These are phyloP conservation scores for Lepus europaeus DNA, from an alignment of 2,113 vertebrate genomes.

Conservation along the genomic window DNA sequence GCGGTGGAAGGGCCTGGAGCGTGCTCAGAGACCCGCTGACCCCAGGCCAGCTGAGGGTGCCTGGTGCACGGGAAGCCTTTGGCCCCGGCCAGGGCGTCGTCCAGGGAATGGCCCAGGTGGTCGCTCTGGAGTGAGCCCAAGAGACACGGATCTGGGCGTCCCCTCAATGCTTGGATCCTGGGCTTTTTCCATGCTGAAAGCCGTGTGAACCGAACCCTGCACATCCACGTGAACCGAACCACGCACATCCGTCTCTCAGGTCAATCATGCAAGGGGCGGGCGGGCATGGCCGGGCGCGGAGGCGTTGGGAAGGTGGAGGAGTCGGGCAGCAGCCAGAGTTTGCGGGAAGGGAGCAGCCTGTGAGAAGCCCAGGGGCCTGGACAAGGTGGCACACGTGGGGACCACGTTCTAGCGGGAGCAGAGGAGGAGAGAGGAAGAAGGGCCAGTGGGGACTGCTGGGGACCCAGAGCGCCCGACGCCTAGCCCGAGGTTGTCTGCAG, in stretches of 20 bases:
- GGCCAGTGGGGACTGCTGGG: too few species aligned
- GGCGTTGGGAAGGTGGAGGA: neutral
- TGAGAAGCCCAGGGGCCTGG: neutral
- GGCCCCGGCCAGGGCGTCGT: neutral
- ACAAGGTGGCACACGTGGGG: too few species aligned
- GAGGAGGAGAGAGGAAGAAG: neutral
- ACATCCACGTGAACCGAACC: neutral
- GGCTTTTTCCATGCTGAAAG: neutral
- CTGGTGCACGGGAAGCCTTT: neutral
- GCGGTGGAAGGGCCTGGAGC: neutral
- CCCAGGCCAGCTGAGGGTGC: rapidly evolving
- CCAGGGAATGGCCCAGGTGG: neutral
- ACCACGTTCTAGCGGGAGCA: neutral
- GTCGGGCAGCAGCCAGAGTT: neutral
- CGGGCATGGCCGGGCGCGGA: neutral
- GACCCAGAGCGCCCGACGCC: too few species aligned
- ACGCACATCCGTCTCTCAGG: neutral
- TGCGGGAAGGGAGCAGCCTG: neutral
- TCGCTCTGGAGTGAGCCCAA: neutral
- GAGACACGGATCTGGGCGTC: neutral
- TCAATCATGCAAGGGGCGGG: neutral
- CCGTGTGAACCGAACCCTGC: neutral
- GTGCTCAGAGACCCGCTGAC: neutral
- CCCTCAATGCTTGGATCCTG: neutral
- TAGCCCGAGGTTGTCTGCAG: neutral